Conservation (phyloP, 1,140 invertebrate genomes). For the Daktulosphaira vitifoliae region DNA sequence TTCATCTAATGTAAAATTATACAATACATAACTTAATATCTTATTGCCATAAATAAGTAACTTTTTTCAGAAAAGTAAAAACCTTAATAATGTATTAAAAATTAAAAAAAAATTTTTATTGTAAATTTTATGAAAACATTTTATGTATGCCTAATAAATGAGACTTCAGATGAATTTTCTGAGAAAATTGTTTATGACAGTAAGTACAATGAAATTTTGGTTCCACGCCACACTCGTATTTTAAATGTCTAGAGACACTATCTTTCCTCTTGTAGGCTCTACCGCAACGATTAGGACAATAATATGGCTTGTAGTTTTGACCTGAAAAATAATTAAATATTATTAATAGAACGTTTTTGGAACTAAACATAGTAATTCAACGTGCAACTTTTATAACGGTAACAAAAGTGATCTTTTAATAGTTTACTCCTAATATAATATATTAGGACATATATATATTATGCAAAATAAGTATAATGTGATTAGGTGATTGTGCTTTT, state of each 20-base stretch:
- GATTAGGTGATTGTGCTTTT: no score
- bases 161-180: constrained; percentile 45
- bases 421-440: no score
- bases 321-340: neutral
- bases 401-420: no score
- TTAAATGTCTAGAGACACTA: constrained; percentile 39
- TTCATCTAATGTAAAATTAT: no score
- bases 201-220: constrained; percentile 43
- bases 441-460: no score
- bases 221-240: constrained; percentile 42
- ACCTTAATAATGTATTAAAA: no score
- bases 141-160: constrained; percentile 40
- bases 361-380: no score
- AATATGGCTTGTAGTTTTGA: neutral
- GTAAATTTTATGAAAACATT: constrained; percentile 36
- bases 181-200: constrained; percentile 44
- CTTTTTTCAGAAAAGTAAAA: no score
- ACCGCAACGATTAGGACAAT: constrained; percentile 36
- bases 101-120: neutral
- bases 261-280: constrained; percentile 45
- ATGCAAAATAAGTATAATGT: no score
- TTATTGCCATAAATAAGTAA: no score
- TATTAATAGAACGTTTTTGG: neutral
- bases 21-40: no score
- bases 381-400: no score